These are phyloP conservation scores for Sitodiplosis mosellana DNA, from an alignment of 1,140 invertebrate genomes.

Conservation along the genomic window DNA sequence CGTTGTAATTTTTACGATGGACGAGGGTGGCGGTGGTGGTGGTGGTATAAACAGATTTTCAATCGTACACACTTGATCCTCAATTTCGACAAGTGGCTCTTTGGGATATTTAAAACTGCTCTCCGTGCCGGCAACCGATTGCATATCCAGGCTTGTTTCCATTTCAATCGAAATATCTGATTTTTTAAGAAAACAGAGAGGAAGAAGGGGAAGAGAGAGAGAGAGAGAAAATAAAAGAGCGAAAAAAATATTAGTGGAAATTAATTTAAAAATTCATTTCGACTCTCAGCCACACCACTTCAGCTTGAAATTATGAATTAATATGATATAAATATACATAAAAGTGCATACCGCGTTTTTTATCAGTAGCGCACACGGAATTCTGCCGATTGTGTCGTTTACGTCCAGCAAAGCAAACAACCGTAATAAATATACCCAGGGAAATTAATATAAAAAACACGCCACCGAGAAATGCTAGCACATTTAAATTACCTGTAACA, in stretches of 20 bases:
- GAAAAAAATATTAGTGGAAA: background rate
- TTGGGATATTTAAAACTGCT: slow-evolving; percentile 23
- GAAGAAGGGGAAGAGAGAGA: background rate
- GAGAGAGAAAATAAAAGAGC: background rate
- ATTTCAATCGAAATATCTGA: slow-evolving; percentile 2
- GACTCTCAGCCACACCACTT: background rate
- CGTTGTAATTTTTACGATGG: background rate
- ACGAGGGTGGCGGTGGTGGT: slow-evolving; percentile 13
- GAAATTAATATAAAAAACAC: slow-evolving; percentile 24
- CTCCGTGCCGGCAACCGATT: slow-evolving; percentile 16
- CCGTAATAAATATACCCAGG: slow-evolving; percentile 25
- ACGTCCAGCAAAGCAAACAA: slow-evolving; percentile 35
- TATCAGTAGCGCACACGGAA: slow-evolving; percentile 13
- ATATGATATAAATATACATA: background rate
- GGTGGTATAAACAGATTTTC: slow-evolving; percentile 20
- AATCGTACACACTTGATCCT: slow-evolving; percentile 24
- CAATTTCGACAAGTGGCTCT: slow-evolving; percentile 7
- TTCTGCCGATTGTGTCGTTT: slow-evolving; percentile 45
- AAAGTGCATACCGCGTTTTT: background rate
- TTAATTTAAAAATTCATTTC: background rate
- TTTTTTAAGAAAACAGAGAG: background rate
- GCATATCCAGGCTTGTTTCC: slow-evolving; percentile 8
- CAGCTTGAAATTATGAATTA: background rate
- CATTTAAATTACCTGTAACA: slow-evolving; percentile 20
- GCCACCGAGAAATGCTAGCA: slow-evolving; percentile 22